Conservation (phyloP, 1,140 invertebrate species). For the Panagrolaimus sp. region DNA sequence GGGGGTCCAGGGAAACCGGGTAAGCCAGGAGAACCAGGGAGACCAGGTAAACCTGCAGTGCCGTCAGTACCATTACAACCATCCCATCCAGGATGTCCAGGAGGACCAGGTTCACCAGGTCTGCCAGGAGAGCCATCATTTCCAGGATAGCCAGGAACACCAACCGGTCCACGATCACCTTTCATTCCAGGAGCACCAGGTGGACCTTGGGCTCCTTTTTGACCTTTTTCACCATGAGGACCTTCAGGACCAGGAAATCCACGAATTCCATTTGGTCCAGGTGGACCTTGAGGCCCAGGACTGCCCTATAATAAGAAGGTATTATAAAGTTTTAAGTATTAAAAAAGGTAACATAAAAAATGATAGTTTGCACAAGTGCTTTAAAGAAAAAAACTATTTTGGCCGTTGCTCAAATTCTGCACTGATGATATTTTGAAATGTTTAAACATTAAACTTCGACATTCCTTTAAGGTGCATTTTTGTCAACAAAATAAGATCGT, state of each 20-base stretch:
- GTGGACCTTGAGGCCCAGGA: conserved; percentile 55
- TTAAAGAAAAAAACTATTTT: too few relatives aligned
- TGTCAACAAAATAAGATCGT: too few relatives aligned
- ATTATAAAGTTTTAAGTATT: too few relatives aligned
- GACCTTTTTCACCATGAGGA: conserved; percentile 50
- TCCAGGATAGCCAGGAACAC: conserved; percentile 54
- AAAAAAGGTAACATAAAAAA: too few relatives aligned
- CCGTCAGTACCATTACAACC: conserved; percentile 59
- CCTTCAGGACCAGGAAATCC: conserved; percentile 58
- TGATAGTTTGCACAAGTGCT: too few relatives aligned
- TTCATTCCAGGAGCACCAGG: conserved; percentile 47
- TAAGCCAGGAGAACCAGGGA: conserved; percentile 47
- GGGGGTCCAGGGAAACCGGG: conserved; percentile 62
- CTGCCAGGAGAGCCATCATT: conserved; percentile 53
- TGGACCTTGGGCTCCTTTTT: conserved; percentile 45
- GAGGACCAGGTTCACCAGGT: conserved; percentile 56
- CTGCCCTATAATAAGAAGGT: conserved; percentile 44
- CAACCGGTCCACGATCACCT: conserved; percentile 50
- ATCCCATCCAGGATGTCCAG: conserved; percentile 55
- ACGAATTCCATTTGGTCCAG: conserved; percentile 49
- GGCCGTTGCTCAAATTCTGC: too few relatives aligned
- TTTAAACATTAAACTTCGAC: too few relatives aligned
- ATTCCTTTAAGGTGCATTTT: too few relatives aligned
- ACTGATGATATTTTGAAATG: too few relatives aligned
- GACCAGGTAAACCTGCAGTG: conserved; percentile 49